phyloP scores from a whole-genome alignment of 2,113 vertebrate species.

The Mola mola region DNA sequence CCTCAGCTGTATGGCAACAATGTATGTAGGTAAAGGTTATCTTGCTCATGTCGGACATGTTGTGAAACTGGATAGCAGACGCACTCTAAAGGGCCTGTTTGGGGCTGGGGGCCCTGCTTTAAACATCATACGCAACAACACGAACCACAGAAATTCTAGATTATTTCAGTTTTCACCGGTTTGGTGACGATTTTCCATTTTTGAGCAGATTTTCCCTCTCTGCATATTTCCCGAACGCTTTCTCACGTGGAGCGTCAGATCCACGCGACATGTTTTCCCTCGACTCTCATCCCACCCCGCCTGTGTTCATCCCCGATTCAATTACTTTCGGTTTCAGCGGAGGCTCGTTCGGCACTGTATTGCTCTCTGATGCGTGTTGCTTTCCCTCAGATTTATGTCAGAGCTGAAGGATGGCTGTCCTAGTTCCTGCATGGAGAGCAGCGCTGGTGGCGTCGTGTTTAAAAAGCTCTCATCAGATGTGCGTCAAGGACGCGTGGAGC shows the following conservation, averaged over 20 bases:
- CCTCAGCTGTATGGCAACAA: constrained; percentile 24
- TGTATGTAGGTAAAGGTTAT: constrained; percentile 64
- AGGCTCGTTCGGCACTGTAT: constrained; percentile 49
- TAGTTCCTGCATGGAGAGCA: constrained; percentile 79
- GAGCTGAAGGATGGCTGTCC: constrained; percentile 78
- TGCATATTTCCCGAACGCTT: constrained; percentile 16
- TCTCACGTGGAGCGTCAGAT: constrained; percentile 38
- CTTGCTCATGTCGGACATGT: constrained; percentile 14
- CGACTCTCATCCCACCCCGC: constrained; percentile 40
- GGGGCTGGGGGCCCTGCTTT: not conserved
- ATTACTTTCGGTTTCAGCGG: constrained; percentile 68
- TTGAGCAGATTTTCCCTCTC: not conserved
- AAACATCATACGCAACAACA: not conserved
- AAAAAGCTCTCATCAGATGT: constrained; percentile 71
- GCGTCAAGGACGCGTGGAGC: constrained; percentile 57
- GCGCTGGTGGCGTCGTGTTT: constrained; percentile 63
- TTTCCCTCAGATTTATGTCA: constrained; percentile 68
- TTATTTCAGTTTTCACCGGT: constrained; percentile 1
- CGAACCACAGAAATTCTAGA: not conserved
- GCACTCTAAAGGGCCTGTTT: constrained; percentile 6
- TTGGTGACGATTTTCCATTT: constrained; percentile 6
- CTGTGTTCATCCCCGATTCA: constrained; percentile 70
- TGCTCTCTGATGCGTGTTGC: constrained; percentile 62
- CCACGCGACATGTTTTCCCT: constrained; percentile 40
- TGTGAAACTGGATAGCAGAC: constrained; percentile 1